Evolutionary conservation across 2,888 invertebrate genomes (phyloP).

Genomic region (Eustalomyia histrio): DNA sequence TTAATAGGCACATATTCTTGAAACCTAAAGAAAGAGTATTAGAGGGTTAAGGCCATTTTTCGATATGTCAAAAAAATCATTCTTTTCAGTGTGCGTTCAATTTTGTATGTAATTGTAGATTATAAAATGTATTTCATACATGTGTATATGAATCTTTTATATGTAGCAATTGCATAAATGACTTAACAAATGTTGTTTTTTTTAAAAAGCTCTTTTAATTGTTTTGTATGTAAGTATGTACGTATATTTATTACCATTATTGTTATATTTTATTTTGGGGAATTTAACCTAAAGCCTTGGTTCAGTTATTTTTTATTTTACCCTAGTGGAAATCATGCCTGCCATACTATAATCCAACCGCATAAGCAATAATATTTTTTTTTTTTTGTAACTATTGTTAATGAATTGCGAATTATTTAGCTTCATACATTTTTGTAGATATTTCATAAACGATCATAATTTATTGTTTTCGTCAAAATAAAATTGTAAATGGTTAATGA

Average conservation of each 20-base stretch:
- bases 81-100: neutral
- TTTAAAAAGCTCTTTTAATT: neutral
- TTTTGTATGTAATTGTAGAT: neutral
- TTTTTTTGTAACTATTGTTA: neutral
- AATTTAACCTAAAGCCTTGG: constrained; percentile 38
- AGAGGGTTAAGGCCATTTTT: too few relatives aligned
- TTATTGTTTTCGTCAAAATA: constrained; percentile 4
- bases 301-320: constrained; percentile 25
- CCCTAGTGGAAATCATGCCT: neutral
- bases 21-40: too few relatives aligned
- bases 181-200: constrained; percentile 16
- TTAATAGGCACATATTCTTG: too few relatives aligned
- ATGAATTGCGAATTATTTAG: neutral
- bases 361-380: neutral
- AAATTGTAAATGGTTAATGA: constrained; percentile 14
- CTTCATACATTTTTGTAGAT: neutral
- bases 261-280: constrained; percentile 10
- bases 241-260: constrained; percentile 7
- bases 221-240: neutral
- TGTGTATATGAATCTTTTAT: neutral
- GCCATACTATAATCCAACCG: neutral
- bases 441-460: constrained; percentile 7
- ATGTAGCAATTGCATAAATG: constrained; percentile 34
- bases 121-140: neutral
- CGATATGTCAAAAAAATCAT: too few relatives aligned